These are phyloP conservation scores for Agelas oroides DNA, from an alignment of 37 sponge, comb jelly and placozoan species.

Conservation along the genomic window DNA sequence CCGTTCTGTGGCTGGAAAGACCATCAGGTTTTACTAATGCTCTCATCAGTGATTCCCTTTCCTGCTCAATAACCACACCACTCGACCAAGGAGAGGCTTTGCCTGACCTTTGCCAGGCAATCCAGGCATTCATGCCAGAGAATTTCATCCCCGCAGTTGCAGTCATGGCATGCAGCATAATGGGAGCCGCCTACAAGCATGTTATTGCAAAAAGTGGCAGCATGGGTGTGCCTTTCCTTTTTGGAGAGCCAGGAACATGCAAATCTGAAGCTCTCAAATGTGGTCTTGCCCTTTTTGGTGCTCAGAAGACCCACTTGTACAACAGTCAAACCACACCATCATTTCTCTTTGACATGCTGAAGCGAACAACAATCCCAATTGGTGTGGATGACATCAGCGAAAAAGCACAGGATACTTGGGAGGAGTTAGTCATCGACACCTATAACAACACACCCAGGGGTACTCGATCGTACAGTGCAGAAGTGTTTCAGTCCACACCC, in stretches of 20 bases:
- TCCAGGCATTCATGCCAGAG: background rate
- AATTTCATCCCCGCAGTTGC: too few species aligned
- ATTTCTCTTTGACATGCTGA: background rate
- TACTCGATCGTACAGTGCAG: background rate
- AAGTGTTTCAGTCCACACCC: background rate
- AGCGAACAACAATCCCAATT: background rate
- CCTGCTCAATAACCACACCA: background rate
- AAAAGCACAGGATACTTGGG: constrained; percentile 1
- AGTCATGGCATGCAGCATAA: too few species aligned
- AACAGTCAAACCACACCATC: constrained; percentile 8
- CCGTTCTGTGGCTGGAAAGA: background rate
- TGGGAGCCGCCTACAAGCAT: background rate
- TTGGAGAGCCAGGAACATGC: background rate
- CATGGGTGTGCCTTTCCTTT: background rate
- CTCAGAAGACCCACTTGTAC: background rate
- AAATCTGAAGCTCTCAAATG: constrained; percentile 3
- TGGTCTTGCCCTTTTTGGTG: constrained; percentile 8
- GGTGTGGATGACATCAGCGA: too few species aligned
- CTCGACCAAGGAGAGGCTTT: background rate
- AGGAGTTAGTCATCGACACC: background rate
- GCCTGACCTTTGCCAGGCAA: background rate
- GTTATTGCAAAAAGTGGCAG: background rate
- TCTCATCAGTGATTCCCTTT: background rate
- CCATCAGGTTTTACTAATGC: background rate
- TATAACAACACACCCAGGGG: background rate